These are phyloP conservation scores for Hypothenemus hampei DNA, from an alignment of 1,140 invertebrate species.

Conservation along the genomic window DNA sequence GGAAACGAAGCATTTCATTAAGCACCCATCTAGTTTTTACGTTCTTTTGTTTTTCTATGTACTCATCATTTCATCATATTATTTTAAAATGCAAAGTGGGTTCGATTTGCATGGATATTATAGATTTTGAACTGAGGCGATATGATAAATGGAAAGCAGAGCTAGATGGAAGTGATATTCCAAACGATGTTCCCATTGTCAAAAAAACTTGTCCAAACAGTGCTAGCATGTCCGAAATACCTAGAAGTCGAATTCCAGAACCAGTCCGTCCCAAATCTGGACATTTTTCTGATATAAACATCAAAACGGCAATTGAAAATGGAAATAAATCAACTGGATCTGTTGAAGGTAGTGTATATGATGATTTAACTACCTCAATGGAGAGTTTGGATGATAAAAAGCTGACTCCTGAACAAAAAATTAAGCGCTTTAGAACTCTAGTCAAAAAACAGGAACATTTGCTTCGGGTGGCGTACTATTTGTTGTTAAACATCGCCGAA, in stretches of 20 bases:
- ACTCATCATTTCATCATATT: conserved; percentile 89
- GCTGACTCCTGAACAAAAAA: conserved; percentile 49
- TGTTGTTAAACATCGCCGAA: conserved; percentile 92
- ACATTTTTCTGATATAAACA: conserved; percentile 53
- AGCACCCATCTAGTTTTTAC: conserved; percentile 96
- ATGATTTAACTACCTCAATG: conserved; percentile 57
- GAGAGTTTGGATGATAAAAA: conserved; percentile 79
- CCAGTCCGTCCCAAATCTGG: conserved; percentile 61
- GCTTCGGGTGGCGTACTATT: conserved; percentile 80
- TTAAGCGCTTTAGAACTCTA: conserved; percentile 38
- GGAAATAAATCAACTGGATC: neutral
- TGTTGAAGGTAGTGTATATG: conserved; percentile 55
- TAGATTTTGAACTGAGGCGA: conserved; percentile 88
- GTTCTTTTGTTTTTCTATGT: conserved; percentile 97
- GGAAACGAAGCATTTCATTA: conserved; percentile 91
- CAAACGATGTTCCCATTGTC: conserved; percentile 34
- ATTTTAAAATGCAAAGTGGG: conserved; percentile 90
- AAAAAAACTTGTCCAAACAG: conserved; percentile 43
- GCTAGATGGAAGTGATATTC: conserved; percentile 62
- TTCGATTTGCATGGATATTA: conserved; percentile 91
- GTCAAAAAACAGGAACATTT: conserved; percentile 88
- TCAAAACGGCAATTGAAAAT: conserved; percentile 43
- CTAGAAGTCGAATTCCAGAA: conserved; percentile 62
- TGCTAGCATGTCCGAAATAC: conserved; percentile 51
- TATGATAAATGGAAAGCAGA: conserved; percentile 93